A percentile compares a stretch with the other conserved stretches of the same genome.
phyloP scores from a whole-genome alignment of 2,888 invertebrate genomes.

The Troides oblongomaculatus region DNA sequence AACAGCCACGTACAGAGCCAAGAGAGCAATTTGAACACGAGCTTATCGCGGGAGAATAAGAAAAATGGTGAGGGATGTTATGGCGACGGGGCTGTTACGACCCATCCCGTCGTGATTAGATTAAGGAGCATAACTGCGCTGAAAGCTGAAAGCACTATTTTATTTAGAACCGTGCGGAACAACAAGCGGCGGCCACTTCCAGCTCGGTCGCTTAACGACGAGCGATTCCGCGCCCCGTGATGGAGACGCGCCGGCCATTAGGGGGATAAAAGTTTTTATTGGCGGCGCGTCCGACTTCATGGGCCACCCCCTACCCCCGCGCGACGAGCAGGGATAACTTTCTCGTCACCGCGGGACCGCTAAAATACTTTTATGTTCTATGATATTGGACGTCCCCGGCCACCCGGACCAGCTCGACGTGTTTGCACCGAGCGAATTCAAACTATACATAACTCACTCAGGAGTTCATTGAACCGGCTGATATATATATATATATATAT shows the following conservation, averaged over 20 bases:
- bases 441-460: too few species aligned
- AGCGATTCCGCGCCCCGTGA: background rate
- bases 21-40: too few species aligned
- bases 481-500: too few species aligned
- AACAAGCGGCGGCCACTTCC: background rate
- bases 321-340: constrained; percentile 12
- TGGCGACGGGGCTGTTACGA: too few species aligned
- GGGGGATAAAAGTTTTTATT: constrained; percentile 29
- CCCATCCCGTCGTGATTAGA: too few species aligned
- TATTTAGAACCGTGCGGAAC: background rate
- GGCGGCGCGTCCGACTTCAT: constrained; percentile 25
- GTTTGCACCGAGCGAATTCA: too few species aligned
- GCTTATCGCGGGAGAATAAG: too few species aligned
- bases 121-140: background rate
- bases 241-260: constrained; percentile 14
- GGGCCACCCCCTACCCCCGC: constrained; percentile 4
- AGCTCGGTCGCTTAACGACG: background rate
- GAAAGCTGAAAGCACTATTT: background rate
- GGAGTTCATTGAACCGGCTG: too few species aligned
- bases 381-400: constrained; percentile 12
- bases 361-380: constrained; percentile 26
- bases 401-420: too few species aligned
- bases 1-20: too few species aligned
- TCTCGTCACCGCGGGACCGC: constrained; percentile 15
- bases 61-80: too few species aligned